Percentiles rank a stretch among this genome's conserved stretches.
Conservation (phyloP, 2,888 invertebrate species). For the Phortica magna region DNA sequence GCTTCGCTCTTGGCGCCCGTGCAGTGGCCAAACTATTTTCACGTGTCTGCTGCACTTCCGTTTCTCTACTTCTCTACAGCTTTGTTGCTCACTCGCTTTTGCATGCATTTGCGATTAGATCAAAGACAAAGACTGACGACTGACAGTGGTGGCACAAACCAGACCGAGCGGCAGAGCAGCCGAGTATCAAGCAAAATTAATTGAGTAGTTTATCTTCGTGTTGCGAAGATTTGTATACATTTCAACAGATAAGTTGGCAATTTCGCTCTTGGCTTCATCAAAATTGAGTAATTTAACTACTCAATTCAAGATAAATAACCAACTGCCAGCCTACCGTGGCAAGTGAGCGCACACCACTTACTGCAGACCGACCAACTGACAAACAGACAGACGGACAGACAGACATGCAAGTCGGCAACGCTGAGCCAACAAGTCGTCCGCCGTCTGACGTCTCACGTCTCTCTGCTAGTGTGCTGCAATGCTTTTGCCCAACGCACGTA, state of each 20-base stretch:
- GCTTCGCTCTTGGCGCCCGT: conserved; percentile 12
- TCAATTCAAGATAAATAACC: conserved; percentile 73
- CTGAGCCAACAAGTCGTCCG: conserved; percentile 35
- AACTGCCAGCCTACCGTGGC: conserved; percentile 45
- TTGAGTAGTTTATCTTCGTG: conserved; percentile 59
- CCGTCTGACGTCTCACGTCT: conserved; percentile 7
- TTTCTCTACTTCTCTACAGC: not conserved
- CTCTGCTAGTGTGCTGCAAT: conserved; percentile 42
- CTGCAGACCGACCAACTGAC: not conserved
- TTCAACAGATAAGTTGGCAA: conserved; percentile 52
- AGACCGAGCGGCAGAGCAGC: conserved; percentile 47
- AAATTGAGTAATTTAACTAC: conserved; percentile 74
- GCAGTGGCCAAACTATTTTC: not conserved
- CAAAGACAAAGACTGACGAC: conserved; percentile 12
- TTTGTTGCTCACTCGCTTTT: not conserved
- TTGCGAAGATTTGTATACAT: conserved; percentile 55
- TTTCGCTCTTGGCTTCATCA: conserved; percentile 46
- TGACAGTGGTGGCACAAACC: conserved; percentile 30
- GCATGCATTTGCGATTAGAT: conserved; percentile 11
- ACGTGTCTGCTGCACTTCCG: not conserved
- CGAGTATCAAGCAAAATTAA: conserved; percentile 51
- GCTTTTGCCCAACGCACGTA: not conserved
- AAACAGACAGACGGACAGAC: not conserved
- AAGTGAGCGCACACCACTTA: not conserved
- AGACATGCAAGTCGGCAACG: not conserved